A percentile compares a stretch with the other conserved stretches of the same genome.
These are phyloP conservation scores for Cladopsammia gracilis DNA, from an alignment of 64 coral and sea anemone species.

Conservation along the genomic window DNA sequence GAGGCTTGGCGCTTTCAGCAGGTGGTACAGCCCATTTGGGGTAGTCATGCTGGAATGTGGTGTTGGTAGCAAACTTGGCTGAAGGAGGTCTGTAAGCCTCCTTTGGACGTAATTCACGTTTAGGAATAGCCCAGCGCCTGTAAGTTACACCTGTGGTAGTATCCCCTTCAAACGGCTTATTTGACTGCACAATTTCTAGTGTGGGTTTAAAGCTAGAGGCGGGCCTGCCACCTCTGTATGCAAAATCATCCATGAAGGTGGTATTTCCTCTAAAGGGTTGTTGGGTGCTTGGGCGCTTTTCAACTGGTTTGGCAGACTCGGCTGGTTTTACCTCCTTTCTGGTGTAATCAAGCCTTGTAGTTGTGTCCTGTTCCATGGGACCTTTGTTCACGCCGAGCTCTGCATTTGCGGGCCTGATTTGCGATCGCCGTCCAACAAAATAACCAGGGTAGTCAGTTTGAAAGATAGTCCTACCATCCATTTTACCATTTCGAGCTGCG, in stretches of 20 bases:
- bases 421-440: slow-evolving; percentile 76
- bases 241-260: slow-evolving; percentile 82
- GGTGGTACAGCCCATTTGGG: slow-evolving; percentile 64
- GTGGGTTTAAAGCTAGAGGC: slow-evolving; percentile 82
- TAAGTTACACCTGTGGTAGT: slow-evolving; percentile 80
- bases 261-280: slow-evolving; percentile 79
- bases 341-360: slow-evolving; percentile 84
- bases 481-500: slow-evolving; percentile 73
- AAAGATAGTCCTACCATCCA: slow-evolving; percentile 91
- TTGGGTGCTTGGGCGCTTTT: slow-evolving; percentile 50
- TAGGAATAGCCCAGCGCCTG: slow-evolving; percentile 72
- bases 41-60: slow-evolving; percentile 84
- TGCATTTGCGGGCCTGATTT: slow-evolving; percentile 70
- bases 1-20: slow-evolving; percentile 72
- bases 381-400: slow-evolving; percentile 58
- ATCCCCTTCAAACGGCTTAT: slow-evolving; percentile 77
- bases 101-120: slow-evolving; percentile 62
- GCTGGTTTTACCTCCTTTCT: slow-evolving; percentile 67
- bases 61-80: slow-evolving; percentile 72
- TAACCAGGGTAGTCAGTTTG: slow-evolving; percentile 97
- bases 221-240: slow-evolving; percentile 73
- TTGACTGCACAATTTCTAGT: slow-evolving; percentile 58
- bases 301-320: slow-evolving; percentile 56
- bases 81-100: slow-evolving; percentile 74
- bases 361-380: slow-evolving; percentile 81